Evolutionary conservation across 2,113 vertebrate species (phyloP).

Genomic region (Hypomesus transpacificus): DNA sequence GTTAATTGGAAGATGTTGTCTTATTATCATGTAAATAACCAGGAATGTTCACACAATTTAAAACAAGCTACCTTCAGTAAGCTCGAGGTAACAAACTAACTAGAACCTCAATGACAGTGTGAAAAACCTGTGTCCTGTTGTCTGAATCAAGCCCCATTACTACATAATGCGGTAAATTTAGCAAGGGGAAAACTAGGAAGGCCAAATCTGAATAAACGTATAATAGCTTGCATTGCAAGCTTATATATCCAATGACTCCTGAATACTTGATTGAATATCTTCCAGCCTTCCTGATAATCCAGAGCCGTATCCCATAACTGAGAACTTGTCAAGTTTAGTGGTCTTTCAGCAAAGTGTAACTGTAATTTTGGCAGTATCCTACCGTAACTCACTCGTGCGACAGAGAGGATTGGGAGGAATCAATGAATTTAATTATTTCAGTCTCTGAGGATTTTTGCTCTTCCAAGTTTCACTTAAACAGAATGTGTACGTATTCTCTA

Average conservation of each 20-base stretch:
- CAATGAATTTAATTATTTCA: slow-evolving; percentile 64
- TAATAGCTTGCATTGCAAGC: not conserved
- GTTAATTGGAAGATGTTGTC: slow-evolving; percentile 63
- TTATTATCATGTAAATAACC: slow-evolving; percentile 63
- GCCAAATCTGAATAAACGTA: slow-evolving; percentile 24
- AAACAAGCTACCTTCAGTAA: slow-evolving; percentile 36
- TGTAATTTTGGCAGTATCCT: slow-evolving; percentile 54
- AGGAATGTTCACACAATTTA: slow-evolving; percentile 47
- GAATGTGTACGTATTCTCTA: slow-evolving; percentile 50
- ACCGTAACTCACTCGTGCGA: slow-evolving; percentile 30
- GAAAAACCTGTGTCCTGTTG: slow-evolving; percentile 4
- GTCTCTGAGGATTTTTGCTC: slow-evolving; percentile 56
- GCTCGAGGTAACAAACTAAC: slow-evolving; percentile 33
- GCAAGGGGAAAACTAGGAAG: not conserved
- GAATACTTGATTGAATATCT: slow-evolving; percentile 13
- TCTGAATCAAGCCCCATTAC: not conserved
- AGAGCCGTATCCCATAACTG: not conserved
- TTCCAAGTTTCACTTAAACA: slow-evolving; percentile 63
- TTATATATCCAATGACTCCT: too few relatives aligned
- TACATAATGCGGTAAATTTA: not conserved
- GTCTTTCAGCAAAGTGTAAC: slow-evolving; percentile 49
- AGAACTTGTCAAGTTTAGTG: slow-evolving; percentile 34
- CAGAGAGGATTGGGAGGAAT: slow-evolving; percentile 52
- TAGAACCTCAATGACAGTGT: slow-evolving; percentile 7
- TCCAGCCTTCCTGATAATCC: slow-evolving; percentile 22